These are phyloP conservation scores for Heteromormyrus szaboi DNA, from an alignment of 2,797 vertebrate genomes.

Conservation along the genomic window DNA sequence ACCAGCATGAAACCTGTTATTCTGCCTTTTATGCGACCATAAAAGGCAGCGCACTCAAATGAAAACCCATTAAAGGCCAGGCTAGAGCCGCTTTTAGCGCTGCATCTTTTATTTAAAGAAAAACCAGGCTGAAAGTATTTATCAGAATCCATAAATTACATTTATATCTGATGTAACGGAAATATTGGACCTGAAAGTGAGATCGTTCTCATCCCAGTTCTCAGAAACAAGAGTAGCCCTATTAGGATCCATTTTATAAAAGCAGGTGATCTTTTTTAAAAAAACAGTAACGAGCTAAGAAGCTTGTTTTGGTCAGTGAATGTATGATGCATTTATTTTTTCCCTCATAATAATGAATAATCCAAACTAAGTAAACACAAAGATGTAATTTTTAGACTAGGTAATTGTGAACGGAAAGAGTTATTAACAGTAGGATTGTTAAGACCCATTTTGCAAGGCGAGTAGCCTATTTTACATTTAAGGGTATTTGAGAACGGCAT, in stretches of 20 bases:
- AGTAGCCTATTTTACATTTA: not conserved
- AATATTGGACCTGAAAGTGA: conserved; percentile 38
- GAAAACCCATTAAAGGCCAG: not conserved
- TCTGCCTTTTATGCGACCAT: not conserved
- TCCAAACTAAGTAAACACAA: not conserved
- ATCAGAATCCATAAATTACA: conserved; percentile 4
- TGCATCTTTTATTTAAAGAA: not conserved
- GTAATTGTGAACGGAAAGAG: not conserved
- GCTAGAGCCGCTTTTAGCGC: not conserved
- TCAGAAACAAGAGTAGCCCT: no score
- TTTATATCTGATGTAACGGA: conserved; percentile 36
- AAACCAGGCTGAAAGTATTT: conserved; percentile 3
- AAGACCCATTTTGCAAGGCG: not conserved
- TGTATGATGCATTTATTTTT: not conserved
- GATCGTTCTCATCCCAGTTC: not conserved
- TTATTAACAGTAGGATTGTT: not conserved
- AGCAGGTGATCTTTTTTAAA: not conserved
- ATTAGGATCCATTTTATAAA: not conserved
- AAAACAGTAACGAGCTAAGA: not conserved
- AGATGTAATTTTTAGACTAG: not conserved
- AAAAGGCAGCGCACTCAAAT: not conserved
- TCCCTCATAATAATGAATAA: not conserved
- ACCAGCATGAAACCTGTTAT: not conserved
- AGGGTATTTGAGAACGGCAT: not conserved
- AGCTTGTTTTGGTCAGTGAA: not conserved